Evolutionary conservation across 2,888 invertebrate species (phyloP), one percentile per base, ranked within the genome.

Genomic region (Apoda limacodes): DNA sequence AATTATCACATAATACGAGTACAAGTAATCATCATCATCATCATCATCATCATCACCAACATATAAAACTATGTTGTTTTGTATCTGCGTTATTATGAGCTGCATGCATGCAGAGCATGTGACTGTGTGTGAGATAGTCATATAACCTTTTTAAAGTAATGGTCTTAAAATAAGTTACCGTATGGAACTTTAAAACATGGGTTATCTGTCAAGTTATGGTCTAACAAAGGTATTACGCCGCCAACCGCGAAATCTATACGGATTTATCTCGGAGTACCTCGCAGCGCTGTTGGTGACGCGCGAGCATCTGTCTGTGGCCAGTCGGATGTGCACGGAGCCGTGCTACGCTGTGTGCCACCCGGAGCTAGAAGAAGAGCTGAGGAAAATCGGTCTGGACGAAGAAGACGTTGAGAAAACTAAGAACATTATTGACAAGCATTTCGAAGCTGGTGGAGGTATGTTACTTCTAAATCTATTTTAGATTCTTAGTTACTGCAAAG

Each of bases 191-290:
- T 25, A 7, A 5, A 25, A 5, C 25, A 25, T 12, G 13, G 25
- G 25, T 9, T 13, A 4, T 12, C 6, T 25, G 11, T 13, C 13
- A 13, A 13, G 12, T 7, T 7, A 5, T 12, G 13, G n/a, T n/a
- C n/a, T n/a, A n/a, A n/a, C n/a, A n/a, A n/a, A 86, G 86, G 89
- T 90, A 2, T 56, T 91, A n/a, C 75, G 89, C 40, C 76, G 76
- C 9, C 86, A 89, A 49, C 90, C 91, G 0, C 52, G 60, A 19
- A 68, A 88, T 34, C 62, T 88, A 2, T 85, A 85, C 57, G 65
- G 75, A 29, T 91, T 88, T 52, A 85, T 90, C 34, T 84, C 88
- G 1, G 84, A 88, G 51, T 91, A 90, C 55, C 62, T 88, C 19
- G 84, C 87, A 39, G 83, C 85, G 1, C 55, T 90, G 46, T 60